Evolutionary conservation across 1,140 invertebrate species (phyloP).

Genomic region (Bombus turneri): DNA sequence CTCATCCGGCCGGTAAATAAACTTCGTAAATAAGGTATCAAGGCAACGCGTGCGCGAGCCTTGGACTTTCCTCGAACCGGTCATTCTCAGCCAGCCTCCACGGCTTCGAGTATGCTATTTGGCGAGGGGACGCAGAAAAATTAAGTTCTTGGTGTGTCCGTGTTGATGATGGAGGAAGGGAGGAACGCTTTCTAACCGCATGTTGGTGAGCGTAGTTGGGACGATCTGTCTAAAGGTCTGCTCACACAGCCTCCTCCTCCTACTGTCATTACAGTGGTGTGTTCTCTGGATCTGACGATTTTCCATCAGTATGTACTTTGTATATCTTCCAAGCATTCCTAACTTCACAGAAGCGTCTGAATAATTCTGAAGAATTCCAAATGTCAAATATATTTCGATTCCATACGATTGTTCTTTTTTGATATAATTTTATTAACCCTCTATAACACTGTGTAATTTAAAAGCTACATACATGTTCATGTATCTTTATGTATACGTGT

Average conservation of each 20-base stretch:
- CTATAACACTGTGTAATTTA: no score
- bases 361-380: no score
- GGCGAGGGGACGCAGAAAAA: neutral
- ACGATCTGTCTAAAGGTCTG: constrained; percentile 52
- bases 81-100: neutral
- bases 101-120: neutral
- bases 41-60: neutral
- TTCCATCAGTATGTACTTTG: neutral
- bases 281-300: neutral
- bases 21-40: constrained; percentile 6
- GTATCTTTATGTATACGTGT: neutral
- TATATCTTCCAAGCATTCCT: neutral
- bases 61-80: neutral
- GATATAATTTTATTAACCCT: neutral
- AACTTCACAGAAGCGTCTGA: neutral
- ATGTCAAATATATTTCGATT: neutral
- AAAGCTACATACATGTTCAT: neutral
- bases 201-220: constrained; percentile 64
- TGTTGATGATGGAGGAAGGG: neutral
- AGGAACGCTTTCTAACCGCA: constrained; percentile 65
- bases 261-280: neutral
- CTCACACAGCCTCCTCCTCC: neutral
- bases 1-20: neutral
- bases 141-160: neutral
- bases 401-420: neutral